phyloP scores from a whole-genome alignment of 1,140 invertebrate genomes.

The Rhynchophorus ferrugineus region DNA sequence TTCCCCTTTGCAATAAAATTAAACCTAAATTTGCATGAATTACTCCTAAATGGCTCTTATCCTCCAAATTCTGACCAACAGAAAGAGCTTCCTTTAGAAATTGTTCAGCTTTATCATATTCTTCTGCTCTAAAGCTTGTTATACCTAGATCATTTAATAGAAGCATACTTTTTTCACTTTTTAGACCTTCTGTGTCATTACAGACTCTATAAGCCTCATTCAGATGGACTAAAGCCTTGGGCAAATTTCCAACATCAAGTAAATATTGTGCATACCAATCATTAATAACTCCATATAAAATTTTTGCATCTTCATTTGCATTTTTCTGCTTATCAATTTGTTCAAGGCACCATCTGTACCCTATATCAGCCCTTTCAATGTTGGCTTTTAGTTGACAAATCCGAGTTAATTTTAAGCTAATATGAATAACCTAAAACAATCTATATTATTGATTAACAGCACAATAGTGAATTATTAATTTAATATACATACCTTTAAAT shows the following conservation, averaged over 20 bases:
- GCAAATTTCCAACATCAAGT: conserved; percentile 53
- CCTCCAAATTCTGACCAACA: conserved; percentile 54
- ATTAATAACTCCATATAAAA: conserved; percentile 61
- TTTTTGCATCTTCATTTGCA: conserved; percentile 47
- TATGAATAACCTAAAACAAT: conserved; percentile 49
- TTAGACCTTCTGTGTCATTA: conserved; percentile 53
- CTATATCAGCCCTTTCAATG: conserved; percentile 58
- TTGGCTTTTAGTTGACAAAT: conserved; percentile 58
- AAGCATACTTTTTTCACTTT: conserved; percentile 65
- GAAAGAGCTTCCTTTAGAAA: conserved; percentile 65
- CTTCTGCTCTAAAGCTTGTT: conserved; percentile 55
- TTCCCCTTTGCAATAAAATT: conserved; percentile 63
- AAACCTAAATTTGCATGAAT: conserved; percentile 80
- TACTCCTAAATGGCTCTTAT: conserved; percentile 60
- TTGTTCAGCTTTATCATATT: conserved; percentile 60
- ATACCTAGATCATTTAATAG: conserved; percentile 82
- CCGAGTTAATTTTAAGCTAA: conserved; percentile 70
- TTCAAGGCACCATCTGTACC: conserved; percentile 69
- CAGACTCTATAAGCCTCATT: conserved; percentile 63
- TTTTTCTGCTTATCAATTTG: conserved; percentile 54
- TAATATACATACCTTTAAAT: conserved; percentile 64
- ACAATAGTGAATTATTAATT: too few relatives aligned
- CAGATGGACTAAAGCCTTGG: conserved; percentile 60
- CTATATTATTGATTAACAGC: conserved; percentile 4
- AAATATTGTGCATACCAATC: conserved; percentile 79